Base-by-base conservation (phyloP, 2,797 vertebrate species). In the Pyrocephalus nanus region DNA sequence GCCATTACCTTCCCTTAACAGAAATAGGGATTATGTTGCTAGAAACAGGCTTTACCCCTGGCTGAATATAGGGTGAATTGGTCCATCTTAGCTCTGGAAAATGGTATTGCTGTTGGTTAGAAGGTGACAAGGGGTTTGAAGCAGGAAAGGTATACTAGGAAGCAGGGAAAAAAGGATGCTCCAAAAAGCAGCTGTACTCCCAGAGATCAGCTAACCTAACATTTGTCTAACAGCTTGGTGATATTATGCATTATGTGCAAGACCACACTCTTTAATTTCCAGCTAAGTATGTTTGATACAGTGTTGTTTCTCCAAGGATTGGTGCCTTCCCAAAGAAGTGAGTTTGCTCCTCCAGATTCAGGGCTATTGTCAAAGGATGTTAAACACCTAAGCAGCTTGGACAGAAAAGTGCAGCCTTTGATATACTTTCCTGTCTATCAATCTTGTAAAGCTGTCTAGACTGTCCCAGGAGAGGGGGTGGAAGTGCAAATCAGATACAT, bases 401-500 rank as follows among this genome's bases (percentile, higher is more conserved):
- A 90, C 55, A 88, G 73, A 55, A 66, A 82, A 92, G 48, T 48
- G 53, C 42, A 93, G 34, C 60, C 67, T 78, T 91, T 90, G 60
- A 69, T 73, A 84, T 62, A 76, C 15, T 81, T 45, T 91, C 40
- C 76, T 88, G 60, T 92, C 90, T 95, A 50, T 87, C 91, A 91
- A 48, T 74, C 85, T 40, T 78, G 36, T 76, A 87, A 85, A 91
- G 51, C 62, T 80, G 76, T 95, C 90, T 96, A 96, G 95, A 91
- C 87, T 86, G 26, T 70, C 76, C 76, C 66, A 55, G 76, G 29
- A 92, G 76, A 90, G 76, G 74, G 30, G 76, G 89, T 76, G 79
- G 88, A 94, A 90, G 79, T 88, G 92, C 32, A 96, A 94, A 95
- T 88, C 73, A 92, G 58, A 91, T 90, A 74, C 8, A 95, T 30